Base-by-base conservation (phyloP, 2,797 vertebrate species). In the Melanogrammus aeglefinus region DNA sequence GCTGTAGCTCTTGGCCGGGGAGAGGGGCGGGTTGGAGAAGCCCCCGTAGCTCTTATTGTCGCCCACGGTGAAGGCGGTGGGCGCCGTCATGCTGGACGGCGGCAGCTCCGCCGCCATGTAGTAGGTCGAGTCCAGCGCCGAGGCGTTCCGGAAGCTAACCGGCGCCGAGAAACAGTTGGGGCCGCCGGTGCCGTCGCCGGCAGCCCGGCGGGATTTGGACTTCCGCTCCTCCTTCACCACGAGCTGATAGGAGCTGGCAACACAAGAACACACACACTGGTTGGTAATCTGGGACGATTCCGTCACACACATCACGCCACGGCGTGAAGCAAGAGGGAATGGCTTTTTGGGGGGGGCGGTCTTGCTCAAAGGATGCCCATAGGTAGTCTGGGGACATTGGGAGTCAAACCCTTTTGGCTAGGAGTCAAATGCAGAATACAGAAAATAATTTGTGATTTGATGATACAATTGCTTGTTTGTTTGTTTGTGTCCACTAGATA, bases 41-140 rank as follows among this genome's bases (percentile, higher is more conserved):
- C 97, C 97, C 0, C 97, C 97, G 85, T 99, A 98, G 63, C 97
- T 99, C 91, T 96, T 97, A 93, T 99, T 98, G 93, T 99, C 97
- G 0, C 97, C 97, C 80, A 99, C 96, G 0, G 96, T 99, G 90
- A 99, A 99, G 0, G 96, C 97, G 85, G 97, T 96, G 0, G 95
- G 96, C 63, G 95, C 93, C 0, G 96, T 94, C n/a, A 99, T 94
- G 86, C 95, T 96, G 88, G 94, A 89, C 0, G 97, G 97, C 1
- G 96, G 96, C 81, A 99, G 87, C 72, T 99, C 97, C 0, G 97
- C 97, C 0, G 97, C 97, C 27, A 97, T 97, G 92, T 99, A 99
- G 91, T 98, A 97, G 0, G 95, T 85, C 0, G 96, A 98, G 88
- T 98, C 95, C 27, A 96, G 86, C 38, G 84, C 84, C 74, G 97